phyloP scores from a whole-genome alignment of 2,888 invertebrate species.

The Baccha elongata region DNA sequence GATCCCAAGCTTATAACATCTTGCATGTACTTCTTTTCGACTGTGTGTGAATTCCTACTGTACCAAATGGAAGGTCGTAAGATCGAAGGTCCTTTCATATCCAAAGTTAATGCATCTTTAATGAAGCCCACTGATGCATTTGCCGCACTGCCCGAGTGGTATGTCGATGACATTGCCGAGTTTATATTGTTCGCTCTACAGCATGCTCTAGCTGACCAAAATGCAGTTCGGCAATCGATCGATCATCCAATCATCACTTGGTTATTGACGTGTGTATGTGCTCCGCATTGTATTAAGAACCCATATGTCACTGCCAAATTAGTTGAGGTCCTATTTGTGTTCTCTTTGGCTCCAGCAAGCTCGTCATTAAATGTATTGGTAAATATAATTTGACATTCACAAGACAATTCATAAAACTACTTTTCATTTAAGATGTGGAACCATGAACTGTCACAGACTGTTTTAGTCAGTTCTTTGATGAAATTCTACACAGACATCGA shows the following conservation, averaged over 20 bases:
- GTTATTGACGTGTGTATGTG: constrained; percentile 94
- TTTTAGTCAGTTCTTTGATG: constrained; percentile 95
- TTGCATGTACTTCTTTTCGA: constrained; percentile 93
- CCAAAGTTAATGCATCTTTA: constrained; percentile 84
- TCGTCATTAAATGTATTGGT: constrained; percentile 81
- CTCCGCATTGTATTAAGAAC: constrained; percentile 95
- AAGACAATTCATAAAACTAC: no score
- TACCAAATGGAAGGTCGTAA: constrained; percentile 85
- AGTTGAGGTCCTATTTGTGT: constrained; percentile 93
- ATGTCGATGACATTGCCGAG: constrained; percentile 98
- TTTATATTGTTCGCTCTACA: constrained; percentile 96
- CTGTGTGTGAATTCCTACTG: constrained; percentile 91
- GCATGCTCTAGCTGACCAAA: constrained; percentile 86
- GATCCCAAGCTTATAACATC: constrained; percentile 92
- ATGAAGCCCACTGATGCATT: constrained; percentile 89
- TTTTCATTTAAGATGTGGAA: constrained; percentile 91
- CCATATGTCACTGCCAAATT: constrained; percentile 98
- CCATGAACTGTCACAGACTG: constrained; percentile 91
- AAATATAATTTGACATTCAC: no score
- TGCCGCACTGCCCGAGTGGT: constrained; percentile 97
- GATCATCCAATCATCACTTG: constrained; percentile 93
- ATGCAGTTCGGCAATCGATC: constrained; percentile 88
- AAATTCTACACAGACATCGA: constrained; percentile 99
- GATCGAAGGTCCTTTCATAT: constrained; percentile 82
- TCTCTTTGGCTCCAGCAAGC: constrained; percentile 87